Evolutionary conservation across 2,888 invertebrate genomes (phyloP), one percentile per base, ranked within the genome.

Genomic region (Temnothorax ravouxi): DNA sequence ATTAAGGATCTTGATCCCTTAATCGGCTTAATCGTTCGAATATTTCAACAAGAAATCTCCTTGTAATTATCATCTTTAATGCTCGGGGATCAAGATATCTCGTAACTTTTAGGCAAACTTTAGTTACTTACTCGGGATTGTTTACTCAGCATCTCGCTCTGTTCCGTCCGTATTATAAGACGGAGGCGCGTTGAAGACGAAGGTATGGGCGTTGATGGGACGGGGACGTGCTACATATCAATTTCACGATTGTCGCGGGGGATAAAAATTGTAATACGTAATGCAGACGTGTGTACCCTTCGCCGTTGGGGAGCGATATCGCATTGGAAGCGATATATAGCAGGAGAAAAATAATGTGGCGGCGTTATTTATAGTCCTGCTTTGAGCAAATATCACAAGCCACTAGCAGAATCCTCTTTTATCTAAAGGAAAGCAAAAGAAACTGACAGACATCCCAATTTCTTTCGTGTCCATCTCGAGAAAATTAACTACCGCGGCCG

Each of bases 191-290:
- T 18, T 11, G 3, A 72, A 5, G 21, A 25, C 8, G 44, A 29
- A 29, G 9, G 2, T 18, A 8, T 18, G 47, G 18, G 44, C 66
- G 44, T 44, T 9, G 66, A 66, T 44, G 18, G n/a, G 9, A n/a
- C n/a, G n/a, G n/a, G n/a, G n/a, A n/a, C 69, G n/a, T 41, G 5
- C n/a, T 62, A 62, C 34, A 29, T 44, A 80, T 72, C 54, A 47
- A 59, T 74, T 59, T 34, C 13, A 13, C 25, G 34, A 59, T 50
- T 50, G 74, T 79, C 34, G 3, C 34, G 47, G 18, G 25, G 47
- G 59, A 80, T 80, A 59, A 80, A 59, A 72, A 38, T 79, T 47
- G 18, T 59, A 54, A 79, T 80, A 72, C 47, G 56, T 79, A 79
- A 72, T 59, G 47, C 47, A 61, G 34, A 56, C 59, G 38, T 47